These are phyloP conservation scores for Pherbina coryleti DNA, from an alignment of 2,888 invertebrate species.

Conservation along the genomic window DNA sequence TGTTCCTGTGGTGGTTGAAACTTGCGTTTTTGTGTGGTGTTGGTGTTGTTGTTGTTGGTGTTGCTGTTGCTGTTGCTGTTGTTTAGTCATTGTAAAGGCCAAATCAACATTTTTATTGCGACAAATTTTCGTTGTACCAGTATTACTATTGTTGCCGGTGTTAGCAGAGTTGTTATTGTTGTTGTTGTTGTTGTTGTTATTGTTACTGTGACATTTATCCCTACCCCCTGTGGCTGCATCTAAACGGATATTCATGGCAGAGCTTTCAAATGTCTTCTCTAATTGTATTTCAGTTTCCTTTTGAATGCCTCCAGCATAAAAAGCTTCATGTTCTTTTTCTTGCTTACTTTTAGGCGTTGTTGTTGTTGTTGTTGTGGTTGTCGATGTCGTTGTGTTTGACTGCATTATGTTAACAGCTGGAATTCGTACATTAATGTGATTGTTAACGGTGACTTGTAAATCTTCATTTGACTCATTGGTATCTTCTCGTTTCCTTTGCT, in stretches of 20 bases:
- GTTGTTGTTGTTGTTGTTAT: conserved; percentile 42
- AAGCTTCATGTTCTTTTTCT: background rate
- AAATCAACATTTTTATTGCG: conserved; percentile 70
- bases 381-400: background rate
- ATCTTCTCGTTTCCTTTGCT: conserved; percentile 59
- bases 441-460: conserved; percentile 67
- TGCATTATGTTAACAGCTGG: conserved; percentile 27
- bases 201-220: background rate
- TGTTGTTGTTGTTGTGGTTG: background rate
- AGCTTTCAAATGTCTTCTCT: conserved; percentile 55
- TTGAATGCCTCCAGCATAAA: background rate
- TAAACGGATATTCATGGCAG: conserved; percentile 64
- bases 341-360: conserved; percentile 11
- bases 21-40: background rate
- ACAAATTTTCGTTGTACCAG: conserved; percentile 58
- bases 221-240: conserved; percentile 41
- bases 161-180: conserved; percentile 28
- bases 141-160: conserved; percentile 25
- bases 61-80: conserved; percentile 41
- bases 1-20: background rate
- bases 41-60: conserved; percentile 48
- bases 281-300: conserved; percentile 16
- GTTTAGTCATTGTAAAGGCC: conserved; percentile 65
- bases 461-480: conserved; percentile 37
- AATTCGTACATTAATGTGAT: conserved; percentile 65